phyloP scores from a whole-genome alignment of 2,888 invertebrate genomes.

The Sminthurinus aureus region DNA sequence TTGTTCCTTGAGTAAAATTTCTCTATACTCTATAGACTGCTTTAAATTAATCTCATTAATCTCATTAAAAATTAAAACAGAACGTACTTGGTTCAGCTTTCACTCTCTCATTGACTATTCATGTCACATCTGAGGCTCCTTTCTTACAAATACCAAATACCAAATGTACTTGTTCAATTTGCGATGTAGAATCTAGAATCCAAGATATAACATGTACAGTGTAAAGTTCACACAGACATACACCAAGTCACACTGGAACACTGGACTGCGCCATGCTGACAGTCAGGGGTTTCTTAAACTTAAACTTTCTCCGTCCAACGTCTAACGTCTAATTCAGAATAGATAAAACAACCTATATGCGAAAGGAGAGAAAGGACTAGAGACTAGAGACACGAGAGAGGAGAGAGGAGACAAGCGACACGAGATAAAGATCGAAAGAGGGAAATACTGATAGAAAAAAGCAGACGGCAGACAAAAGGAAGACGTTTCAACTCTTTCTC shows the following conservation, averaged over 20 bases:
- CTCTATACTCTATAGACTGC: neutral
- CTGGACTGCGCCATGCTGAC: too few species aligned
- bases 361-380: neutral
- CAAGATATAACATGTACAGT: too few species aligned
- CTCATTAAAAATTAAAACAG: neutral
- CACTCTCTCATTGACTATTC: neutral
- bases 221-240: neutral
- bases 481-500: neutral
- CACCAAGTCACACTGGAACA: too few species aligned
- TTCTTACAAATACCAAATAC: neutral
- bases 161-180: too few species aligned
- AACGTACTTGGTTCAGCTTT: neutral
- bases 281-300: too few species aligned
- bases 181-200: too few species aligned
- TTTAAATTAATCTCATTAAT: slow-evolving; percentile 1
- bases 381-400: neutral
- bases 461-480: neutral
- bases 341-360: too few species aligned
- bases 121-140: neutral
- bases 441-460: neutral
- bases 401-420: neutral
- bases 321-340: neutral
- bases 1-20: neutral
- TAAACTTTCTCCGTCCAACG: neutral
- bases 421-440: neutral